phyloP scores from a whole-genome alignment of 1,140 invertebrate species.

The Eulimnadia texana region DNA sequence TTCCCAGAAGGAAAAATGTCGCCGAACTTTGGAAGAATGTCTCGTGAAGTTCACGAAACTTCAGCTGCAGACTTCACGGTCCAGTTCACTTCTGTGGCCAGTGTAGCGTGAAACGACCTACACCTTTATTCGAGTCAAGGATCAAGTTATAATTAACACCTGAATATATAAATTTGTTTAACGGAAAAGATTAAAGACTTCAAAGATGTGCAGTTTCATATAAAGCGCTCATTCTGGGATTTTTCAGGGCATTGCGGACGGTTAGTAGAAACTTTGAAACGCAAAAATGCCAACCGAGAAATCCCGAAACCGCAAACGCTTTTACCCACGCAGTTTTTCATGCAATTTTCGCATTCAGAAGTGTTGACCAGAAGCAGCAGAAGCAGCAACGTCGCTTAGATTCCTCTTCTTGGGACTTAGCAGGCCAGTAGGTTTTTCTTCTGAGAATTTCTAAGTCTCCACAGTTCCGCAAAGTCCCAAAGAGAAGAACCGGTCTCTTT shows the following conservation, averaged over 20 bases:
- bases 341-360: too few species aligned
- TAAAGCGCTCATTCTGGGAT: background rate
- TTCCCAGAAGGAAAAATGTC: too few species aligned
- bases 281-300: background rate
- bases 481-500: background rate
- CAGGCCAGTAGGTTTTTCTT: slow-evolving; percentile 23
- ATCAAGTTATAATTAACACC: background rate
- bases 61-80: too few species aligned
- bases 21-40: too few species aligned
- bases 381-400: too few species aligned
- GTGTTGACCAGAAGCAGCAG: too few species aligned
- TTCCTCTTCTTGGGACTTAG: slow-evolving; percentile 26
- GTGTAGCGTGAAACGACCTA: too few species aligned
- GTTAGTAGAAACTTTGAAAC: background rate
- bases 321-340: background rate
- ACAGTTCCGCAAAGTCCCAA: slow-evolving; percentile 15
- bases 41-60: too few species aligned
- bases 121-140: too few species aligned
- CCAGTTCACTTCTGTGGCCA: too few species aligned
- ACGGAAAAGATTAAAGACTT: too few species aligned
- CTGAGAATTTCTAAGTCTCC: background rate
- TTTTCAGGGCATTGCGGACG: background rate
- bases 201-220: too few species aligned
- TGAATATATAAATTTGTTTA: background rate
- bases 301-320: background rate